phyloP scores from a whole-genome alignment of 1,140 invertebrate species.

The Calephelis virginiensis region DNA sequence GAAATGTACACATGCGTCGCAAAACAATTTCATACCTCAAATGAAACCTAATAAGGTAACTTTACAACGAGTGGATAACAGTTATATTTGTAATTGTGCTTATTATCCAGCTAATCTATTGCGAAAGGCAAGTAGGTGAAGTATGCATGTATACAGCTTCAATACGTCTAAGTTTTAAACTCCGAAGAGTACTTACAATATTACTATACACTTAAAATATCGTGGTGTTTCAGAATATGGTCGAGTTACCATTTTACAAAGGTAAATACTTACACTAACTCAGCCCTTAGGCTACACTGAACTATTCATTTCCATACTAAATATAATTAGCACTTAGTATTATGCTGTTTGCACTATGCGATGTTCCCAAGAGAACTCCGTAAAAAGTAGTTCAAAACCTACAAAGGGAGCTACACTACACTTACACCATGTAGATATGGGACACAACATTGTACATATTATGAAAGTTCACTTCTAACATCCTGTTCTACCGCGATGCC shows the following conservation, averaged over 20 bases:
- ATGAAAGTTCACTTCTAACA: slow-evolving; percentile 38
- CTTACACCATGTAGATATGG: slow-evolving; percentile 37
- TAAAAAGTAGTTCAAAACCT: slow-evolving; percentile 54
- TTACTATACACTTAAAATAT: slow-evolving; percentile 31
- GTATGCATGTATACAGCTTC: slow-evolving; percentile 41
- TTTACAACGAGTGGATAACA: slow-evolving; percentile 29
- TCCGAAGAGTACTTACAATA: slow-evolving; percentile 33
- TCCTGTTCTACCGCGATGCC: slow-evolving; percentile 34
- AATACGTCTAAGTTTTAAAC: slow-evolving; percentile 18
- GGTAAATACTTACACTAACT: slow-evolving; percentile 18
- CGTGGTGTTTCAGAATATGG: slow-evolving; percentile 20
- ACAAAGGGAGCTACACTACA: slow-evolving; percentile 53
- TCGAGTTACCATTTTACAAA: slow-evolving; percentile 11
- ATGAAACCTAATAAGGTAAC: slow-evolving; percentile 59
- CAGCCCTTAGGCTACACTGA: slow-evolving; percentile 35
- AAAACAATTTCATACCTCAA: slow-evolving; percentile 28
- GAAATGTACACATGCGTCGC: slow-evolving; percentile 24
- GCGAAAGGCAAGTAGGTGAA: slow-evolving; percentile 66
- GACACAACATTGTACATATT: slow-evolving; percentile 34
- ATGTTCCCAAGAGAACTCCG: slow-evolving; percentile 53
- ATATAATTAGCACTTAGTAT: slow-evolving; percentile 66
- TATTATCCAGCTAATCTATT: slow-evolving; percentile 56
- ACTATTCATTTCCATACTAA: slow-evolving; percentile 49
- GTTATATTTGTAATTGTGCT: slow-evolving; percentile 53
- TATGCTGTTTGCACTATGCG: slow-evolving; percentile 65